phyloP scores from a whole-genome alignment of 2,113 vertebrate species.

The Bubo scandiacus region DNA sequence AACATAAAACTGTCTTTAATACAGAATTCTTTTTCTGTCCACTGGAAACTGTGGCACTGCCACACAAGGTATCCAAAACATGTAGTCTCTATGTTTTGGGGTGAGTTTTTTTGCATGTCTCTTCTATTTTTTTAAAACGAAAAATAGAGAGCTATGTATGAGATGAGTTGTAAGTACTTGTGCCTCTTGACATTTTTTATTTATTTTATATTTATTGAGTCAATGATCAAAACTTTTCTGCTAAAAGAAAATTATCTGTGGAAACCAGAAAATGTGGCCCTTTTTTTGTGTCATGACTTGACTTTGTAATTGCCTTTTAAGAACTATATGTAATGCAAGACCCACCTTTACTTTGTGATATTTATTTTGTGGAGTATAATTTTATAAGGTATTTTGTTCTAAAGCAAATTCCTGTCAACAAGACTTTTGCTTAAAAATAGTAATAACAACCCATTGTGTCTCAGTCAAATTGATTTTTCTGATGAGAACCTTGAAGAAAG shows the following conservation, averaged over 20 bases:
- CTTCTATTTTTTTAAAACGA: background rate
- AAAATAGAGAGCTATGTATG: background rate
- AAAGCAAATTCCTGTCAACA: constrained; percentile 6
- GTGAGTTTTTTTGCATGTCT: background rate
- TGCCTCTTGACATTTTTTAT: background rate
- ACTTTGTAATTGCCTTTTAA: background rate
- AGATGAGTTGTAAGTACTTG: background rate
- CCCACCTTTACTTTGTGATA: background rate
- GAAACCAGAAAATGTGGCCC: background rate
- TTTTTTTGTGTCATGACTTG: background rate
- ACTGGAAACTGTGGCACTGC: background rate
- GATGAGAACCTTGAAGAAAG: background rate
- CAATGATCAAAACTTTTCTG: background rate
- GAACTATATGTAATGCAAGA: background rate
- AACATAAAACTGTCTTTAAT: background rate
- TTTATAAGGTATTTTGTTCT: background rate
- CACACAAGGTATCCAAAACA: background rate
- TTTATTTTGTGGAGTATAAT: background rate
- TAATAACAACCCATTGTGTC: background rate
- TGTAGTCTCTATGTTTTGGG: background rate
- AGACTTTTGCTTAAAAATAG: constrained; percentile 3
- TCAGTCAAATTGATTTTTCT: constrained; percentile 43
- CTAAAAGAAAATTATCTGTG: background rate
- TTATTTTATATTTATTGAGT: background rate
- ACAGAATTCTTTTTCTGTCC: background rate